Evolutionary conservation across 2,113 vertebrate species (phyloP), one percentile per base, ranked within the genome.

Genomic region (Chlorodrepanis virens): DNA sequence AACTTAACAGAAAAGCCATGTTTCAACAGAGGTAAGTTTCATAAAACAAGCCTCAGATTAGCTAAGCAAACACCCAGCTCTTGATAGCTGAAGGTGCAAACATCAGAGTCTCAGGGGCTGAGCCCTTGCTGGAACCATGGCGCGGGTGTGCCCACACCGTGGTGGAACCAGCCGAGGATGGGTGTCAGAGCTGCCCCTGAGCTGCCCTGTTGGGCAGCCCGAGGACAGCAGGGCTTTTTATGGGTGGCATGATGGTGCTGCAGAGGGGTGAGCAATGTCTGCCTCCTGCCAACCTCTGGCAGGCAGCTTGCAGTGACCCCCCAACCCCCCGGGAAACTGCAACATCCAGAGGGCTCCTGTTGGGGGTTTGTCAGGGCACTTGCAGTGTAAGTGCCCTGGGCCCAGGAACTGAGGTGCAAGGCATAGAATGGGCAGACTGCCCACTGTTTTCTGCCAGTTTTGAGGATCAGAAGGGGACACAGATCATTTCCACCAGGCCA

Each of bases 141-240:
- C 0, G 7, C 17, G 29, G 57, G 65, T 54, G 23, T 19, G 14
- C 2, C 2, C 8, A 2, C 20, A 8, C 1, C 0, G 1, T 2
- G 3, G 4, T 9, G 0, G 3, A 61, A 40, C 40, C 40, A 40
- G 69, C 15, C 17, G 21, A 63, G 33, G 14, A 59, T 27, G 39
- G 24, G 4, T 20, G n/a, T 17, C 56, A 35, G 16, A 63, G 27
- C 35, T 52, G 29, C 23, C 52, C 5, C 3, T 12, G 37, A 70
- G 29, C 15, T 4, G 47, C 29, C 25, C 69, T 5, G 1, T 0
- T 5, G 53, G 29, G 7, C 5, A 5, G 47, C 12, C 53, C 40
- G 8, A n/a, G 61, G 13, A 80, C 25, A 70, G 40, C 0, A 2
- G 11, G 6, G 10, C 3, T 11, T 64, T 60, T 44, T 29, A 6